Evolutionary conservation across 2,797 vertebrate genomes (phyloP).

Genomic region (Acropternis orthonyx): DNA sequence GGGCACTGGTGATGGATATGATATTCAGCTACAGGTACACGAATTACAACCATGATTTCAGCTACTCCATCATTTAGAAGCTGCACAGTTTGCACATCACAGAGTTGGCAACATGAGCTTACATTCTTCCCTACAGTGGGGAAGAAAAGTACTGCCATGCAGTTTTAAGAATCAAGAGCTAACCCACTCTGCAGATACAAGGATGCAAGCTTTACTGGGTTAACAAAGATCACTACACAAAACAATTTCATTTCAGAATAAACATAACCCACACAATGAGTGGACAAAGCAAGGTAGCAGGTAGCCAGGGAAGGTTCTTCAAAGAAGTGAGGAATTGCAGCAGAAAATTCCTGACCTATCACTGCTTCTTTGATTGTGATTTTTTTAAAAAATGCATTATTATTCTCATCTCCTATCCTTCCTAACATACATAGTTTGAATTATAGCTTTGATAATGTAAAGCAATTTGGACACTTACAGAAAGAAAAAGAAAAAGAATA

Average conservation of each 20-base stretch:
- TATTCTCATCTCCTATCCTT: background rate
- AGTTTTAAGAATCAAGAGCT: background rate
- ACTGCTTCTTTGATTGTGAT: background rate
- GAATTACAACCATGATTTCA: background rate
- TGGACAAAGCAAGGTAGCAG: background rate
- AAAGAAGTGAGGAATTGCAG: background rate
- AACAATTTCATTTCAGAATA: background rate
- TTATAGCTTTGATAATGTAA: background rate
- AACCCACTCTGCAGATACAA: background rate
- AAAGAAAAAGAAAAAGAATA: background rate
- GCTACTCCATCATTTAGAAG: background rate
- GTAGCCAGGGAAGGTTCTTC: background rate
- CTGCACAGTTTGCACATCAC: background rate
- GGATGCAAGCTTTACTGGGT: background rate
- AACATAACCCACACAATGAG: background rate
- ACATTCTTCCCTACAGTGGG: fast-evolving
- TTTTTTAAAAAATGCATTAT: background rate
- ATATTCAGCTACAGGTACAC: background rate
- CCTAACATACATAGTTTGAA: background rate
- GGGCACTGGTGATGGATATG: background rate
- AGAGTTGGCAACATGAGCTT: background rate
- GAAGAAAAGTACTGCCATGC: background rate
- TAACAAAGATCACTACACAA: background rate
- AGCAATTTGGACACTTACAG: background rate
- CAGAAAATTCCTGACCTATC: background rate